Evolutionary conservation across 2,888 invertebrate genomes (phyloP).

Genomic region (Gryllus longicercus): DNA sequence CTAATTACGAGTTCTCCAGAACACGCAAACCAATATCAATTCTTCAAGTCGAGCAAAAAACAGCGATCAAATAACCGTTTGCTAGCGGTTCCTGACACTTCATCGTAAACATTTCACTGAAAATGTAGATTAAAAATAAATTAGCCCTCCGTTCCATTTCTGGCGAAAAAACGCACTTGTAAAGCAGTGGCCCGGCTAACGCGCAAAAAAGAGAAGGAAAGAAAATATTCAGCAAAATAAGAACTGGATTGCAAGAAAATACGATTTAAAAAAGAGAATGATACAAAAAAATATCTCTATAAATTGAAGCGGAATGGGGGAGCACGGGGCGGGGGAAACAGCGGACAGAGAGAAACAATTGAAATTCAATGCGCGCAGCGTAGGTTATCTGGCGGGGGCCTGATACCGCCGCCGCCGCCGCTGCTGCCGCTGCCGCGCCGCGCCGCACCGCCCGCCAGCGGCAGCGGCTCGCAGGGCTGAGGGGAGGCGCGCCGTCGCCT

Average conservation of each 20-base stretch:
- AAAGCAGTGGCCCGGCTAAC: too few species aligned
- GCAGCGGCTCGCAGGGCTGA: not conserved
- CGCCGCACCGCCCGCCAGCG: too few species aligned
- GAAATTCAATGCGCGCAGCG: conserved; percentile 30
- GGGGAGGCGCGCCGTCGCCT: conserved; percentile 21
- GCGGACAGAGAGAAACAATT: conserved; percentile 26
- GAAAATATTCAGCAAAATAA: too few species aligned
- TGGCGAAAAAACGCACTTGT: not conserved
- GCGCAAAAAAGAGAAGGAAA: too few species aligned
- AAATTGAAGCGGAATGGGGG: conserved; percentile 29
- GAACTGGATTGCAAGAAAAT: too few species aligned
- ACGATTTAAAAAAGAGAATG: not conserved
- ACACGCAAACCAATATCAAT: not conserved
- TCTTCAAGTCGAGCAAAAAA: not conserved
- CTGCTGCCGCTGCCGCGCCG: too few species aligned
- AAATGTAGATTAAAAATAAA: not conserved
- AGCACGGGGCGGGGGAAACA: not conserved
- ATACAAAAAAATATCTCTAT: conserved; percentile 28
- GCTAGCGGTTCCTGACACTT: not conserved
- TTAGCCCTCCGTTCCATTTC: not conserved
- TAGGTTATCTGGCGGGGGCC: conserved; percentile 22
- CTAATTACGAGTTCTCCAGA: not conserved
- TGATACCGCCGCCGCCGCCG: too few species aligned
- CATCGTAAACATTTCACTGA: not conserved
- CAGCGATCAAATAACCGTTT: not conserved